Conservation (phyloP, 2,888 invertebrate species). For the Zhengitettix transpicula region DNA sequence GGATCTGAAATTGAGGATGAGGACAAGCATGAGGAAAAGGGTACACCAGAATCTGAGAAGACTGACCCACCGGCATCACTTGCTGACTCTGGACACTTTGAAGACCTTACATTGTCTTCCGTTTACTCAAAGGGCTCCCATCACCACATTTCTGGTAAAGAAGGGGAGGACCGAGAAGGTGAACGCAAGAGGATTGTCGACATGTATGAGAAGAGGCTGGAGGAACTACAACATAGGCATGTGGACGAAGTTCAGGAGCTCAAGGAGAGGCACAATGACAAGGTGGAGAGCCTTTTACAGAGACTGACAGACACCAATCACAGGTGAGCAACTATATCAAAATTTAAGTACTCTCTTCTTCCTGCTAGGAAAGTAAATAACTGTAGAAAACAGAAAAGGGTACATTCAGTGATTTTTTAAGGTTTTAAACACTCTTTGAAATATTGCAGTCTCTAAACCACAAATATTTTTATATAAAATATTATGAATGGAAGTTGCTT, state of each 20-base stretch:
- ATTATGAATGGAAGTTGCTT: no score
- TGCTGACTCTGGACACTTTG: constrained; percentile 75
- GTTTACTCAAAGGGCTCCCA: constrained; percentile 30
- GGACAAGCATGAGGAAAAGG: constrained; percentile 24
- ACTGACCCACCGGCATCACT: constrained; percentile 57
- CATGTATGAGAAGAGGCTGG: constrained; percentile 56
- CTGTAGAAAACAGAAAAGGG: no score
- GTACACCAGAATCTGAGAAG: not conserved
- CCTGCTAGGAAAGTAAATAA: no score
- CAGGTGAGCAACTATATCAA: constrained; percentile 17
- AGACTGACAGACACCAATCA: constrained; percentile 24
- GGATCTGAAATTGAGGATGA: constrained; percentile 35
- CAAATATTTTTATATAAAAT: no score
- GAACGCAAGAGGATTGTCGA: constrained; percentile 51
- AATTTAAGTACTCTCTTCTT: no score
- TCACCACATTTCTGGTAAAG: constrained; percentile 6
- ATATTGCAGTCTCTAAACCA: no score
- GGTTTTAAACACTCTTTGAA: no score
- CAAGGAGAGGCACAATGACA: constrained; percentile 61
- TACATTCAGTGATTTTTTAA: no score
- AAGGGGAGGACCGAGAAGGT: constrained; percentile 21
- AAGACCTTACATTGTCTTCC: constrained; percentile 61
- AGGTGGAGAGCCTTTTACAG: constrained; percentile 24
- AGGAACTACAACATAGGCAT: constrained; percentile 50
- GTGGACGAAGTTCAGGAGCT: constrained; percentile 52